A percentile compares a stretch with the other conserved stretches of the same genome.
Evolutionary conservation across 1,140 invertebrate species (phyloP).

Genomic region (Megalonaias nervosa): DNA sequence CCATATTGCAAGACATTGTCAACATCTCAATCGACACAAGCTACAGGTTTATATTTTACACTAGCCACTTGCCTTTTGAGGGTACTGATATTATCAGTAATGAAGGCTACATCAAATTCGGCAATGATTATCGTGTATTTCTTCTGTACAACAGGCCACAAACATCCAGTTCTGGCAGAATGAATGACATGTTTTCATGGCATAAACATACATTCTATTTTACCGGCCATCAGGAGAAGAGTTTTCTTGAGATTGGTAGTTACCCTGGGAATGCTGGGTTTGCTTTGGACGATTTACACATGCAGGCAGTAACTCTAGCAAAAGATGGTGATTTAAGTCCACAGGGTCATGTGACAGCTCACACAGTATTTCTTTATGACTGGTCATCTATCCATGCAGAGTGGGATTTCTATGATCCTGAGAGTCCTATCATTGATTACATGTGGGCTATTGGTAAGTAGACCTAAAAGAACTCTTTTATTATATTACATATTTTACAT

Average conservation of each 20-base stretch:
- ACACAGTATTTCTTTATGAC: constrained; percentile 42
- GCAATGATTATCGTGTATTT: constrained; percentile 17
- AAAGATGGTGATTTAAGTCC: neutral
- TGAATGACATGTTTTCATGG: constrained; percentile 25
- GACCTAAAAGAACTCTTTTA: no score
- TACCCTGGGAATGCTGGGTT: neutral
- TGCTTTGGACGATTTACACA: constrained; percentile 18
- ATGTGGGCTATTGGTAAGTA: constrained; percentile 51
- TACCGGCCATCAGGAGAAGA: neutral
- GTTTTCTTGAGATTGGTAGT: constrained; percentile 9
- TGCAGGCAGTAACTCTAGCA: constrained; percentile 10
- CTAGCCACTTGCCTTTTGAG: constrained; percentile 8
- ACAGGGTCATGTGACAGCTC: constrained; percentile 13
- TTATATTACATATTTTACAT: no score
- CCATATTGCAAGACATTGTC: neutral
- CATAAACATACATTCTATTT: constrained; percentile 35
- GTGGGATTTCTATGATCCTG: constrained; percentile 45
- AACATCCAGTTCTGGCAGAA: constrained; percentile 3
- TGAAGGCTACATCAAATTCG: constrained; percentile 15
- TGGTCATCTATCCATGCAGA: constrained; percentile 48
- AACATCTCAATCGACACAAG: neutral
- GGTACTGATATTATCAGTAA: neutral
- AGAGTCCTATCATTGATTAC: constrained; percentile 45
- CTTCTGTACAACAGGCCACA: constrained; percentile 12
- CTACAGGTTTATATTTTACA: constrained; percentile 11